Evolutionary conservation across 2,797 vertebrate genomes (phyloP), one percentile per base, ranked within the genome.

Genomic region (Brotogeris chrysoptera): DNA sequence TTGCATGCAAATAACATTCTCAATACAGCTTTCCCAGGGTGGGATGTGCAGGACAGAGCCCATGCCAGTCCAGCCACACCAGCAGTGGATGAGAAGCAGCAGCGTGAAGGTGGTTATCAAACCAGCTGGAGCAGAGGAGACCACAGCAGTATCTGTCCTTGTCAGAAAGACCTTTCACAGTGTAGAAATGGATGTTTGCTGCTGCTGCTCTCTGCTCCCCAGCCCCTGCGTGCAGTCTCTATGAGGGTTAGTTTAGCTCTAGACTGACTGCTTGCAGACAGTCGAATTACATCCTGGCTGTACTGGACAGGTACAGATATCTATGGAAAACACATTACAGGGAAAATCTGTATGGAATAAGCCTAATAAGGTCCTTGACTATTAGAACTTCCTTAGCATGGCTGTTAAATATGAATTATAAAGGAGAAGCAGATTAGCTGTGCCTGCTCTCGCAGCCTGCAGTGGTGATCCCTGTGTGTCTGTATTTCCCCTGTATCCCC

Each of bases 401-500:
- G 23, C 68, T 86, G 18, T 78, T 90, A 38, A 36, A 9, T n/a
- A 4, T 2, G 21, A 12, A 13, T 47, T 19, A 34, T 36, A 20
- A 57, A 50, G 68, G 19, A 85, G 44, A 86, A 63, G 39, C 2
- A 0, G 27, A 70, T 76, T 18, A 71, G 66, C 46, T 63, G 30
- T 55, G 43, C 46, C 27, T 59, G 65, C 36, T 72, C 72, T 49
- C 38, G 25, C n/a, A 90, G 50, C 61, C 69, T 59, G 46, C 60
- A 32, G 43, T 52, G 43, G 13, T 68, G 50, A 47, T 69, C 66
- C 34, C 52, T 49, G 6, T 28, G 34, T 50, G 60, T 46, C 70
- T 53, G 2, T 23, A 4, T 76, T 78, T 87, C 53, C 24, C 32
- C 9, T 0, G 0, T 16, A 18, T 64, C 25, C 39, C 32, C 11